Evolutionary conservation across 2,113 vertebrate genomes (phyloP).

Genomic region (Apeltes quadracus): DNA sequence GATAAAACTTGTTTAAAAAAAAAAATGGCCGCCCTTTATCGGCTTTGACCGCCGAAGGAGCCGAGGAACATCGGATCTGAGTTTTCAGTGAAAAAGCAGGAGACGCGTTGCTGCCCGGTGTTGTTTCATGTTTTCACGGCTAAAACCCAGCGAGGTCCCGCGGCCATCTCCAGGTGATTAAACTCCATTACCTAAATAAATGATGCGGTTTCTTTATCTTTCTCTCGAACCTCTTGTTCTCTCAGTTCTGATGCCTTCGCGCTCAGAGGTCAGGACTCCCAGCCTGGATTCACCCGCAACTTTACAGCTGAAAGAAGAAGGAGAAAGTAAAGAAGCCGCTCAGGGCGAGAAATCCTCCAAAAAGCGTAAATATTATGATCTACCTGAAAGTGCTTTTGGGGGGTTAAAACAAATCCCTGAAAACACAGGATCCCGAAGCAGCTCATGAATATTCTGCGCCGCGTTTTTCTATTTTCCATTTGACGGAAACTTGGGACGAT

Average conservation of each 20-base stretch:
- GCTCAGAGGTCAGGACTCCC: constrained; percentile 55
- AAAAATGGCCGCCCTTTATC: constrained; percentile 29
- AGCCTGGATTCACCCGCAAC: constrained; percentile 35
- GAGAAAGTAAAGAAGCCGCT: constrained; percentile 5
- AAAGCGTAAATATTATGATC: constrained; percentile 56
- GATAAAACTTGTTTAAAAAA: constrained; percentile 45
- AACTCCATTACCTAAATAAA: constrained; percentile 62
- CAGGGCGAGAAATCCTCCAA: constrained; percentile 40
- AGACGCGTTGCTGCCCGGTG: neutral
- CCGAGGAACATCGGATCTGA: neutral
- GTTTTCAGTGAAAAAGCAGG: neutral
- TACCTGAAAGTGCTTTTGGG: constrained; percentile 52
- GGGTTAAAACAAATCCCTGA: constrained; percentile 61
- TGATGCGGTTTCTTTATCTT: constrained; percentile 18
- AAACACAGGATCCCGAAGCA: constrained; percentile 60
- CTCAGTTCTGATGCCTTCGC: constrained; percentile 31
- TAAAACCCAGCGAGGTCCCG: constrained; percentile 18
- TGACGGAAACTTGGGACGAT: constrained; percentile 74
- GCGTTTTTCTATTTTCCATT: constrained; percentile 74
- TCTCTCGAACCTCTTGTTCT: neutral
- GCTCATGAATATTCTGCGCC: constrained; percentile 74
- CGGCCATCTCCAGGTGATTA: constrained; percentile 65
- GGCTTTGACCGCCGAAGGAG: constrained; percentile 20
- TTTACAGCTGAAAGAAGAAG: constrained; percentile 42
- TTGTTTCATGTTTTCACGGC: constrained; percentile 14